Base-by-base conservation (phyloP, 1,140 invertebrate genomes). In the Pogonognathellus flavescens region DNA sequence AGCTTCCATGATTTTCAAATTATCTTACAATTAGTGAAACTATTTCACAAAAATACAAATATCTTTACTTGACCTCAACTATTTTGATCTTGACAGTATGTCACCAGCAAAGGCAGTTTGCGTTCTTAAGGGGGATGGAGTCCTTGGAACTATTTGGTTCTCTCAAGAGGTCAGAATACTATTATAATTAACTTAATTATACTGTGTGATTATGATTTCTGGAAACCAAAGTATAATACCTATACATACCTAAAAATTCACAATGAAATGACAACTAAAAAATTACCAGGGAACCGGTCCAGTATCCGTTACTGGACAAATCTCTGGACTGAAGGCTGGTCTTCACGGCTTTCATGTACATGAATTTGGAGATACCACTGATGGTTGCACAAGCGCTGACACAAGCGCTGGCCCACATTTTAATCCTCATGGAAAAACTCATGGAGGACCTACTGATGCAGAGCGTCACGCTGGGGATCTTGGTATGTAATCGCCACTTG, bases 281-380 rank as follows among this genome's bases (percentile, higher is more conserved):
- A n/a, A n/a, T n/a, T n/a, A n/a, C n/a, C 81, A 94, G 93, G 89
- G 90, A 82, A 90, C 90, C 41, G 91, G 90, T 50, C 91, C 93
- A 1, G 94, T 95, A 4, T 92, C 92, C 86, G 92, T 97, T 16
- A 93, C 92, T 25, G 96, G 96, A 16, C 92, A 95, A 90, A 91
- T 97, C 14, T 91, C 89, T 25, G 95, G 95, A 9, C 90, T 97
- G 57, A 90, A 91, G 14, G 91, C 93, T 89, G 95, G 95, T 13
- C 89, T 92, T 31, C 96, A 97, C 90, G 97, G 98, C 50, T 99
- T 99, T 92, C 98, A 99, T 90, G 93, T 99, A 82, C 98, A 99
- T 90, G 95, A 99, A 92, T 98, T 97, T 90, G 98, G 98, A 1
- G 98, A 99, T 90, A 96, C 97, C 87, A 98, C 97, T 55, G 97